Base-by-base conservation (phyloP, 2,797 vertebrate genomes). In the Coreius guichenoti region DNA sequence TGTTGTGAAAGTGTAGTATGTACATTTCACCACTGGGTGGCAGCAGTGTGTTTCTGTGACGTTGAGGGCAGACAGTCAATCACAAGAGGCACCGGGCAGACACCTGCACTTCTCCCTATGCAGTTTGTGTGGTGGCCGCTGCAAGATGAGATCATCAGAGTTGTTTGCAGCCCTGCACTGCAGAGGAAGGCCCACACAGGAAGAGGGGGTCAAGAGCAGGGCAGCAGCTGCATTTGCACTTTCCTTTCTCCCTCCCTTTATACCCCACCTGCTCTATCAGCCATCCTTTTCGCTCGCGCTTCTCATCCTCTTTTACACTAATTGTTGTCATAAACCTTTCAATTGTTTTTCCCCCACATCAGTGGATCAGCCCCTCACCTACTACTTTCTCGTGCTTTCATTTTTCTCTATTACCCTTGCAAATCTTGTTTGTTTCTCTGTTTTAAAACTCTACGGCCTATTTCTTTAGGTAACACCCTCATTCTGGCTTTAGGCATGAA, bases 121-220 rank as follows among this genome's bases (percentile, higher is more conserved):
- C 68, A 87, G 69, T n/a, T 33, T 49, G 82, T 77, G 80, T 86
- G 78, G 65, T 82, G 72, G 68, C 83, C 73, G 75, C 86, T 87
- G 86, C 88, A 88, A 83, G 86, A 87, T 91, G 84, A 90, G 87
- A 87, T 91, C 88, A 89, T 88, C 82, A 72, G 68, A 65, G 83
- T 81, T 56, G 73, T 79, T 86, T 88, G 89, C 82, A 87, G 85
- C 61, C 83, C 86, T 87, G 86, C 88, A 91, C 83, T 89, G 86
- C 88, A 88, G 83, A 88, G 82, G 67, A 72, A 88, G 63, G 31
- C 56, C 83, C 84, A 65, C 74, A 88, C 61, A 80, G 74, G 68
- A 49, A 89, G 80, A 84, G 43, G 75, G 85, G 87, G 82, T 86
- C 86, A 88, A 87, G 82, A 77, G 58, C 61, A 86, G 83, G 73